These are phyloP conservation scores for Pelobates fuscus DNA, from an alignment of 2,113 vertebrate species.

Conservation along the genomic window DNA sequence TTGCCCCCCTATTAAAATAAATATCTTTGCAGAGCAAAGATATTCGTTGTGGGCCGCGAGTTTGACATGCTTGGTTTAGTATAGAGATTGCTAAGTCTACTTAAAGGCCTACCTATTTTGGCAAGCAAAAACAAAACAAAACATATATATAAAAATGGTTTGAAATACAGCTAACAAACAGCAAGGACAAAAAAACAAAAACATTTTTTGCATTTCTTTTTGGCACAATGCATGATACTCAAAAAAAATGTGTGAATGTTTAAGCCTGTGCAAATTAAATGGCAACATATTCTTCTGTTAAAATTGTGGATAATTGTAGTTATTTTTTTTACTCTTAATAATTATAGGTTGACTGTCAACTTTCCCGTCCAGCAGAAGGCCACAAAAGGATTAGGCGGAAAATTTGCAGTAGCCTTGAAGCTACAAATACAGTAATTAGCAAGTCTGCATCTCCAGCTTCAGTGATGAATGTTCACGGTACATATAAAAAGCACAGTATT, in stretches of 20 bases:
- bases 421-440: slow-evolving; percentile 80
- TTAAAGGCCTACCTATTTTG: too few species aligned
- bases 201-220: too few species aligned
- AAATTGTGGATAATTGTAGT: slow-evolving; percentile 80
- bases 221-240: slow-evolving; percentile 33
- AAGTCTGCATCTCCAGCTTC: slow-evolving; percentile 65
- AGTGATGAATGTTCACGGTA: slow-evolving; percentile 80
- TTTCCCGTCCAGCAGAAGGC: slow-evolving; percentile 72
- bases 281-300: slow-evolving; percentile 67
- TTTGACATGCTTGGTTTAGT: too few species aligned
- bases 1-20: too few species aligned
- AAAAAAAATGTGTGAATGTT: slow-evolving; percentile 78
- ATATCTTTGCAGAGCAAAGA: too few species aligned
- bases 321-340: slow-evolving; percentile 70
- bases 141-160: too few species aligned
- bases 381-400: slow-evolving; percentile 71
- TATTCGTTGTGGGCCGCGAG: too few species aligned
- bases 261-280: slow-evolving; percentile 82
- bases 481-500: slow-evolving; percentile 64
- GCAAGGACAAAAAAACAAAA: too few species aligned
- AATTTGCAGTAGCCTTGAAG: slow-evolving; percentile 78
- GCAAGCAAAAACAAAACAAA: too few species aligned
- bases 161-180: too few species aligned
- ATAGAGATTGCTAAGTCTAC: too few species aligned
- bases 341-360: slow-evolving; percentile 73